Evolutionary conservation across 2,888 invertebrate species (phyloP), one percentile per base, ranked within the genome.

Genomic region (Lasioglossum morio): DNA sequence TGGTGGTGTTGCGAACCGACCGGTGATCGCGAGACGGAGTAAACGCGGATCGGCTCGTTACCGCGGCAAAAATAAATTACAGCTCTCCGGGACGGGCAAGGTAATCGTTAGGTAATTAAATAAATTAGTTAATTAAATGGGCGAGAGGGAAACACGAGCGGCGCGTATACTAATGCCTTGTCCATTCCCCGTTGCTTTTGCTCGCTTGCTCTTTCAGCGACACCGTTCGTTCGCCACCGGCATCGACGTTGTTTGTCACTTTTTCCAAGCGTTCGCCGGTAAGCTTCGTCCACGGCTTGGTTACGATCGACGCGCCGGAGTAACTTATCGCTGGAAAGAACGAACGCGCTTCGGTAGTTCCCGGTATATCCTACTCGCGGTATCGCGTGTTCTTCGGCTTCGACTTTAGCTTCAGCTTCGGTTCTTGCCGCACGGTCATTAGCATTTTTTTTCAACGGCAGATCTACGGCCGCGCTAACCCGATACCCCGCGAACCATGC

Each of bases 31-130:
- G 60, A 34, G 72, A 79, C 72, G 66, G 72, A 57, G 66, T 84
- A 79, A 83, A 57, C 75, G 40, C 8, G 30, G 70, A 76, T 30
- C 75, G 75, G 75, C 84, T 85, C 63, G 84, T 85, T 84, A 76
- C 72, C 72, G 37, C 72, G 72, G 79, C 57, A 66, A 84, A 84
- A 79, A 84, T 84, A 85, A 85, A 85, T 84, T 79, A 84, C 75
- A 84, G 75, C 72, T 79, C 78, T n/a, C 85, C 66, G 79, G 34
- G 19, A 66, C 79, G 53, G n/a, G 75, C n/a, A 72, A 72, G 85
- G 85, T 84, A 85, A 85, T 85, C 85, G 84, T 85, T 79, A 79
- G 76, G 84, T 75, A 85, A 85, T 85, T 85, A 85, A 84, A 85
- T 85, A 85, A 85, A 85, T 84, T 85, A 84, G 84, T 84, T 84